Conservation (phyloP, 1,140 invertebrate species). For the Bacillus rossius region DNA sequence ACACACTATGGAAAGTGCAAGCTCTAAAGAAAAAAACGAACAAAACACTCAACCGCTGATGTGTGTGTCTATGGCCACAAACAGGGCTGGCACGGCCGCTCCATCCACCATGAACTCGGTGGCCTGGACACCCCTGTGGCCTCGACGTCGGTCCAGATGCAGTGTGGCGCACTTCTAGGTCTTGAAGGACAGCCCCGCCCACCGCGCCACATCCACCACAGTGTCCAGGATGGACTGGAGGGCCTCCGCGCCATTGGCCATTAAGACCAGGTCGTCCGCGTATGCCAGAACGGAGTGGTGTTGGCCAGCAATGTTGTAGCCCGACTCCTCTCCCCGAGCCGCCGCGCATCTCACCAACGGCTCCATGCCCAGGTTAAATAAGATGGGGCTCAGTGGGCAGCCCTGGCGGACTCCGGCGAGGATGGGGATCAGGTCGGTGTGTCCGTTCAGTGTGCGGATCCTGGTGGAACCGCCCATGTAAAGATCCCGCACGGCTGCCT, state of each 20-base stretch:
- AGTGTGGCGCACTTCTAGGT: neutral
- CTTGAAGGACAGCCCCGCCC: no score
- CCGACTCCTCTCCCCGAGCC: neutral
- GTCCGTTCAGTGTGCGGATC: neutral
- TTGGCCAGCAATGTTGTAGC: conserved; percentile 1
- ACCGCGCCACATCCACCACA: no score
- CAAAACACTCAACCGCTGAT: no score
- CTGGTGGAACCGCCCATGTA: conserved; percentile 8
- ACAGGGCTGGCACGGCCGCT: no score
- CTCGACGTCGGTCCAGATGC: no score
- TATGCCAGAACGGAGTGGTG: neutral
- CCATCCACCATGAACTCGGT: no score
- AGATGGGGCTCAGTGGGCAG: conserved; percentile 25
- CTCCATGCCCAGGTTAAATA: conserved; percentile 35
- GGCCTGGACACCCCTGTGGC: no score
- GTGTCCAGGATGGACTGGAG: no score
- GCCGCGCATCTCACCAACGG: neutral
- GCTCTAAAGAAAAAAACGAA: no score
- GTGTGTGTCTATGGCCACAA: no score
- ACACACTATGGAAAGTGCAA: no score
- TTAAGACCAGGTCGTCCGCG: neutral
- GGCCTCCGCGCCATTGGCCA: neutral
- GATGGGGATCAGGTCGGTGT: conserved; percentile 23
- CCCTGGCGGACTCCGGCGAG: conserved; percentile 31
- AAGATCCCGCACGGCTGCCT: neutral